These are phyloP conservation scores for Epinephelus moara DNA, from an alignment of 2,113 vertebrate species.

Conservation along the genomic window DNA sequence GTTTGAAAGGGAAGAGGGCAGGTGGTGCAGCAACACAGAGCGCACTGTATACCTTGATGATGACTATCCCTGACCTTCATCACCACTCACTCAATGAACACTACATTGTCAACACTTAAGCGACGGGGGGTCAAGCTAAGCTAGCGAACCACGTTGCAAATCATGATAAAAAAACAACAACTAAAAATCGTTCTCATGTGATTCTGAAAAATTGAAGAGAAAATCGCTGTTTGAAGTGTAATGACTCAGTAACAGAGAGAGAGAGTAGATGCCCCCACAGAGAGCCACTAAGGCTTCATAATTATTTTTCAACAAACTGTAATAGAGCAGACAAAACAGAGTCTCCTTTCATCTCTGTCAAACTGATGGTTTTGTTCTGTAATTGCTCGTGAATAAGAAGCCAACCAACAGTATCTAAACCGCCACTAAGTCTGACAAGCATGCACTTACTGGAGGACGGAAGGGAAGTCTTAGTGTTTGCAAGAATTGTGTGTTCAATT, in stretches of 20 bases:
- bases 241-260: constrained; percentile 29
- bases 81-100: constrained; percentile 48
- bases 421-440: constrained; percentile 25
- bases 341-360: constrained; percentile 39
- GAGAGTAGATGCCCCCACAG: constrained; percentile 19
- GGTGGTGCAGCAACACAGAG: constrained; percentile 14
- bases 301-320: constrained; percentile 60
- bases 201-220: constrained; percentile 5
- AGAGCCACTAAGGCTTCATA: constrained; percentile 33
- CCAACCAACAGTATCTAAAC: background rate
- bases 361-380: constrained; percentile 57
- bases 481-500: background rate
- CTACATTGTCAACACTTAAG: constrained; percentile 34
- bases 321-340: constrained; percentile 51
- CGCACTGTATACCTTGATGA: background rate
- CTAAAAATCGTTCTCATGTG: background rate
- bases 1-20: constrained; percentile 36
- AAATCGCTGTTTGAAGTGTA: constrained; percentile 20
- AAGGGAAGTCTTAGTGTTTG: background rate
- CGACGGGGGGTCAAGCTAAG: constrained; percentile 21
- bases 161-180: background rate
- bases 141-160: background rate
- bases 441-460: background rate
- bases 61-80: constrained; percentile 46
- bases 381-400: constrained; percentile 54